Evolutionary conservation across 2,113 vertebrate species (phyloP), one percentile per base, ranked within the genome.

Genomic region (Aramus guarauna): DNA sequence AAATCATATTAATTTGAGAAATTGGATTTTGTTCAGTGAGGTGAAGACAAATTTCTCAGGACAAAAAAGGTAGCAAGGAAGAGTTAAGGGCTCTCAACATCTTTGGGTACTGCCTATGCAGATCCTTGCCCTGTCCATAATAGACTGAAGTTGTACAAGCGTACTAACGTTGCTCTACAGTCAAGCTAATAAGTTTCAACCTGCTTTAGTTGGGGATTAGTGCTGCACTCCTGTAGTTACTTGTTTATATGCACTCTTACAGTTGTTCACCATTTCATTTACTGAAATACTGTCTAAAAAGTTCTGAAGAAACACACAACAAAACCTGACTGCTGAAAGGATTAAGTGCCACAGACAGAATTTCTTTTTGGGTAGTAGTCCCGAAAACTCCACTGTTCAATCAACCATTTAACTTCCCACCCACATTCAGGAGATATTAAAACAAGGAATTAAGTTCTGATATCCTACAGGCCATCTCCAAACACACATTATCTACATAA

Each of bases 101-200:
- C 76, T 81, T 20, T 36, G 30, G 53, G 55, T 41, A 23, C 24
- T 68, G 47, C 53, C 75, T 47, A 3, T 5, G 6, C 17, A 62
- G 68, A 16, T 32, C 3, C 47, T 27, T 11, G 27, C 47, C 47
- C 32, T 64, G 36, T 13, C 58, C 47, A 4, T 13, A 45, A 47
- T 1, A 14, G 0, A 0, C 52, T n/a, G 23, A 21, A n/a, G 45
- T 3, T 66, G 30, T 29, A 0, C 9, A 41, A 41, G 41, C 12
- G 29, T 11, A 24, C 34, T 12, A 22, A 21, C 39, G 9, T 11
- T 11, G 34, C 45, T 79, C 39, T 47, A 15, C 1, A 22, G 37
- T 21, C 59, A 39, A 45, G 50, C 30, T 43, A 26, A 6, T 9
- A 37, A 37, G 10, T 5, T 48, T 18, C 47, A 27, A 26, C 75